Conservation (phyloP, 2,797 vertebrate genomes). For the Dallia pectoralis region DNA sequence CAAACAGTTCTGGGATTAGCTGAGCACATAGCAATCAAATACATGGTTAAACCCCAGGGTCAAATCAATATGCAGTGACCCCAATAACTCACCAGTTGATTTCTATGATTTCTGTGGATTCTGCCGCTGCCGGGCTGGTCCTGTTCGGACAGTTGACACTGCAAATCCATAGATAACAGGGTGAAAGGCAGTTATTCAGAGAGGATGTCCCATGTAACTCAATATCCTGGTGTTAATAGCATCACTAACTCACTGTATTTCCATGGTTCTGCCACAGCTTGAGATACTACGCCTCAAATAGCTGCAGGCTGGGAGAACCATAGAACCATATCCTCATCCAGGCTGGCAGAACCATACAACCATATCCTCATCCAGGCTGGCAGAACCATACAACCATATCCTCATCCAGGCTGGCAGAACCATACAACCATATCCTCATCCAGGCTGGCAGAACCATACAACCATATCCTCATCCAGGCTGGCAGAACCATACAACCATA, state of each 20-base stretch:
- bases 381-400: constrained; percentile 18
- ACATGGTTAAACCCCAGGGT: background rate
- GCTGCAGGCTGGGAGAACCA: constrained; percentile 16
- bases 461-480: constrained; percentile 15
- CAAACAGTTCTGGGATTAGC: background rate
- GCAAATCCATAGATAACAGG: constrained; percentile 28
- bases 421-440: constrained; percentile 14
- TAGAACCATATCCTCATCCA: constrained; percentile 19
- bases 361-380: constrained; percentile 16
- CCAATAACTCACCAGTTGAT: constrained; percentile 72
- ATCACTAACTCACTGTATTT: constrained; percentile 22
- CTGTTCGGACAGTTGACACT: constrained; percentile 54
- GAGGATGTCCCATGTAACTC: constrained; percentile 6
- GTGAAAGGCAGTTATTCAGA: constrained; percentile 15
- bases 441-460: constrained; percentile 17
- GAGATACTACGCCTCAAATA: constrained; percentile 25
- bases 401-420: constrained; percentile 12
- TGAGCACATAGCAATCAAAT: background rate
- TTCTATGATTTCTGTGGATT: constrained; percentile 32
- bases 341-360: constrained; percentile 14
- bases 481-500: constrained; percentile 17
- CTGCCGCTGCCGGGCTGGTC: constrained; percentile 18
- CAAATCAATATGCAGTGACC: background rate
- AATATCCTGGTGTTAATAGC: constrained; percentile 20
- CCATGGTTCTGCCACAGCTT: constrained; percentile 18